A percentile compares a stretch with the other conserved stretches of the same genome.
Evolutionary conservation across 2,888 invertebrate species (phyloP).

Genomic region (Cataglyphis cursor): DNA sequence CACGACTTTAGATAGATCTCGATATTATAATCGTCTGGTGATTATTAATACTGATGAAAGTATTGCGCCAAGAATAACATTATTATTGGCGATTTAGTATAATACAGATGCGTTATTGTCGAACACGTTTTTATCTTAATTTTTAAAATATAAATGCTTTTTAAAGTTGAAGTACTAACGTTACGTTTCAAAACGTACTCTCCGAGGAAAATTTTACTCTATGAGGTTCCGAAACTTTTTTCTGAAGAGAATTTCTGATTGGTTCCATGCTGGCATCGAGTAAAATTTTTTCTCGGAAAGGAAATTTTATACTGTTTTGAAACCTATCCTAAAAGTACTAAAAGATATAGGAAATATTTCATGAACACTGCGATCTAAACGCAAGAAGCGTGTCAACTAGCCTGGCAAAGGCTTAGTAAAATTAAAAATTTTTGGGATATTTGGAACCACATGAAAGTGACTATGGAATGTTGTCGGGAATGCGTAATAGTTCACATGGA

Average conservation of each 20-base stretch:
- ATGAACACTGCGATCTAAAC: not conserved
- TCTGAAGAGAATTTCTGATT: too few relatives aligned
- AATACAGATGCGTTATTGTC: not conserved
- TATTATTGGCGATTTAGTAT: not conserved
- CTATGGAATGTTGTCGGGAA: constrained; percentile 22
- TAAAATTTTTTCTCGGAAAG: too few relatives aligned
- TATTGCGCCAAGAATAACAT: not conserved
- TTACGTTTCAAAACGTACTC: too few relatives aligned
- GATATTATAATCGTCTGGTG: not conserved
- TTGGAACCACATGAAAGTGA: constrained; percentile 43
- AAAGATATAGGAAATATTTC: not conserved
- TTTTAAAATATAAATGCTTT: not conserved
- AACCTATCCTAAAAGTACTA: too few relatives aligned
- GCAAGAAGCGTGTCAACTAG: not conserved
- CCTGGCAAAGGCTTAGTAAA: not conserved
- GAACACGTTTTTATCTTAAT: not conserved
- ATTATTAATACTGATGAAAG: not conserved
- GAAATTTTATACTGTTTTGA: too few relatives aligned
- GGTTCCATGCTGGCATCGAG: too few relatives aligned
- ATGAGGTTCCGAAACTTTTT: too few relatives aligned
- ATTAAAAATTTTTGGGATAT: constrained; percentile 20
- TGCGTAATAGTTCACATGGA: constrained; percentile 23
- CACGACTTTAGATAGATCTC: not conserved
- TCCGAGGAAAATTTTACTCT: too few relatives aligned
- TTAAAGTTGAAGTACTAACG: not conserved